These are phyloP conservation scores for Tragelaphus buxtoni DNA, from an alignment of 2,113 vertebrate species.

Conservation along the genomic window DNA sequence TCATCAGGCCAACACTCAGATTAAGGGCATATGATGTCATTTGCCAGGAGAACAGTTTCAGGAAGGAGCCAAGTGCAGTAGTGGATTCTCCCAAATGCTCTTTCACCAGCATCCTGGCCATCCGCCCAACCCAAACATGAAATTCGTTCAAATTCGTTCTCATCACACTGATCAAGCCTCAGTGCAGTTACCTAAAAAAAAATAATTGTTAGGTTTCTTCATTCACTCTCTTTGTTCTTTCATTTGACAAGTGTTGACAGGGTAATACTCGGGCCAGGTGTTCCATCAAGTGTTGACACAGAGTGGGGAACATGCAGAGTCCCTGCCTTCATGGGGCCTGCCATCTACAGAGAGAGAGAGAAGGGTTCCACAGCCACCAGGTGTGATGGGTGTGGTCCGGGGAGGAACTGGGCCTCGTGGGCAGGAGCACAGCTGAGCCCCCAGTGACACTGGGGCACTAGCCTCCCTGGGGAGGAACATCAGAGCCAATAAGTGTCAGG, in stretches of 20 bases:
- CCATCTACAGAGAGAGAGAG: not conserved
- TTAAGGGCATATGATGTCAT: no score
- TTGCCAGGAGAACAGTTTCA: not conserved
- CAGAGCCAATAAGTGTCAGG: not conserved
- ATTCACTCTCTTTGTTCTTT: not conserved
- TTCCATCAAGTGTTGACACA: accelerated
- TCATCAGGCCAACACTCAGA: accelerated
- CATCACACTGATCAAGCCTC: not conserved
- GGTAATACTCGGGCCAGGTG: not conserved
- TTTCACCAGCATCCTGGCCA: not conserved
- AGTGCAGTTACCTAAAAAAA: not conserved
- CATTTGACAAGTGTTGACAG: not conserved
- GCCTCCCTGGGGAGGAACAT: not conserved
- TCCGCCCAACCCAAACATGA: not conserved
- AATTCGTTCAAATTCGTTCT: not conserved
- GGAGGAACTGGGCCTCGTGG: not conserved
- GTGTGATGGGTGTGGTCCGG: accelerated
- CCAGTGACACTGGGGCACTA: accelerated
- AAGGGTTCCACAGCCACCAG: not conserved
- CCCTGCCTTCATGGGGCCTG: not conserved
- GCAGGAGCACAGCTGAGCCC: not conserved
- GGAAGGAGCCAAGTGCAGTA: not conserved
- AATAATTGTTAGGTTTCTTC: not conserved
- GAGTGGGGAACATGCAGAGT: accelerated
- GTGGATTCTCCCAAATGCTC: no score